Percentiles rank a stretch among this genome's conserved stretches.
Evolutionary conservation across 2,797 vertebrate genomes (phyloP).

Genomic region (Eleutherodactylus coqui): DNA sequence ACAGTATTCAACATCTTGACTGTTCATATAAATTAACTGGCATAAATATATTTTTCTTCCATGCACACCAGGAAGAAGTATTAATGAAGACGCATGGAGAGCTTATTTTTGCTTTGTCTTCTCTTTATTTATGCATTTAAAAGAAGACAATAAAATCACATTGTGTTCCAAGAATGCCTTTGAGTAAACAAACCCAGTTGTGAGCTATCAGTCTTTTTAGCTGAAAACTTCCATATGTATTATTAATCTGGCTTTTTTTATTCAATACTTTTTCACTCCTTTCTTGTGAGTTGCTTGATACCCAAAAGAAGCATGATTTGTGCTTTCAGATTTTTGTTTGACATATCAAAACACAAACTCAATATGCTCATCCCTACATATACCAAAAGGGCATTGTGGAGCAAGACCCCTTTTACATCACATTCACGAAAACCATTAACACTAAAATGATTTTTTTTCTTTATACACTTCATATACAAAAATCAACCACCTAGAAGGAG

Average conservation of each 20-base stretch:
- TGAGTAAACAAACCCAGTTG: background rate
- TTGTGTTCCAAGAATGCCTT: background rate
- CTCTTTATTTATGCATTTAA: background rate
- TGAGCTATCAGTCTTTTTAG: background rate
- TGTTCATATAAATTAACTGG: background rate
- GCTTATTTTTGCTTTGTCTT: background rate
- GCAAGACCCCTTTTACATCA: no score
- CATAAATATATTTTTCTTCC: background rate
- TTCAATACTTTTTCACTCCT: background rate
- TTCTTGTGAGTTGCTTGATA: background rate
- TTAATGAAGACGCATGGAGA: background rate
- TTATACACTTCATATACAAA: no score
- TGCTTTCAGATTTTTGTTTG: background rate
- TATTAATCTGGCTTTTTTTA: background rate
- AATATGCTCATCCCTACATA: background rate
- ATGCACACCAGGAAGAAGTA: background rate
- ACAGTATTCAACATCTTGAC: background rate
- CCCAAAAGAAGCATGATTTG: background rate
- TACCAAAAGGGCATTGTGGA: no score
- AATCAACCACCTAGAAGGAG: no score
- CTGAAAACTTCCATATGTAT: background rate
- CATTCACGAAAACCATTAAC: no score
- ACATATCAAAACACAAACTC: background rate
- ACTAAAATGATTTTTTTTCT: no score
- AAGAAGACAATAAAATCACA: slow-evolving; percentile 1